phyloP scores from a whole-genome alignment of 2,888 invertebrate genomes.

The Leucophora obtusa region DNA sequence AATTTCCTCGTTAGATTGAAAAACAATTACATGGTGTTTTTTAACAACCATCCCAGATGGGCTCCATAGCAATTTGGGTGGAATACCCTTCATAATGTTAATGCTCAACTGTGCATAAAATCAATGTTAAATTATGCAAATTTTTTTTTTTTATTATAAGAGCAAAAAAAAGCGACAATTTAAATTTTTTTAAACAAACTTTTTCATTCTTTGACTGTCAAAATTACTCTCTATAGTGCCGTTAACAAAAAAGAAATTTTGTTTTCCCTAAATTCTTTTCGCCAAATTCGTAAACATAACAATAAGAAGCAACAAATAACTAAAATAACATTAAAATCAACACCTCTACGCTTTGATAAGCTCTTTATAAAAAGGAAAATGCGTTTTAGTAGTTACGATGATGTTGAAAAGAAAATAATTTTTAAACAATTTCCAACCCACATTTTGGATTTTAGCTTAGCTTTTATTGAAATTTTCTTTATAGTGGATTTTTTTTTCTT shows the following conservation, averaged over 20 bases:
- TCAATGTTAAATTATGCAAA: slow-evolving; percentile 74
- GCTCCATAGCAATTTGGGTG: slow-evolving; percentile 47
- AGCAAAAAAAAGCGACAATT: slow-evolving; percentile 70
- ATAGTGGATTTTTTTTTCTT: slow-evolving; percentile 3
- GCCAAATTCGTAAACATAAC: slow-evolving; percentile 45
- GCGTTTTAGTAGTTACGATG: slow-evolving; percentile 14
- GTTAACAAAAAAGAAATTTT: slow-evolving; percentile 69
- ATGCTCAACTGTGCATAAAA: slow-evolving; percentile 68
- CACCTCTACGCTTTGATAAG: slow-evolving; percentile 58
- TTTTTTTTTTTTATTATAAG: slow-evolving; percentile 69
- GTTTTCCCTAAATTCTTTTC: slow-evolving; percentile 15
- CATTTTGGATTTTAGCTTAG: neutral
- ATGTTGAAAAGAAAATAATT: neutral
- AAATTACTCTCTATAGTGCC: slow-evolving; percentile 74
- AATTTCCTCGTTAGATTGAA: slow-evolving; percentile 52
- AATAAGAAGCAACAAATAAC: slow-evolving; percentile 63
- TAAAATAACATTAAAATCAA: slow-evolving; percentile 58
- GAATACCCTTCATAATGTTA: slow-evolving; percentile 66
- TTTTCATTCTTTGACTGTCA: slow-evolving; percentile 60
- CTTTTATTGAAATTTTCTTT: slow-evolving; percentile 7
- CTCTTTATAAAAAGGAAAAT: slow-evolving; percentile 17
- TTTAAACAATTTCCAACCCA: neutral
- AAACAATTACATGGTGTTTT: slow-evolving; percentile 65
- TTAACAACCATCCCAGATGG: slow-evolving; percentile 33
- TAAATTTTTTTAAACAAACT: slow-evolving; percentile 70